Evolutionary conservation across 2,797 vertebrate species (phyloP).

Genomic region (Ambastaia sidthimunki): DNA sequence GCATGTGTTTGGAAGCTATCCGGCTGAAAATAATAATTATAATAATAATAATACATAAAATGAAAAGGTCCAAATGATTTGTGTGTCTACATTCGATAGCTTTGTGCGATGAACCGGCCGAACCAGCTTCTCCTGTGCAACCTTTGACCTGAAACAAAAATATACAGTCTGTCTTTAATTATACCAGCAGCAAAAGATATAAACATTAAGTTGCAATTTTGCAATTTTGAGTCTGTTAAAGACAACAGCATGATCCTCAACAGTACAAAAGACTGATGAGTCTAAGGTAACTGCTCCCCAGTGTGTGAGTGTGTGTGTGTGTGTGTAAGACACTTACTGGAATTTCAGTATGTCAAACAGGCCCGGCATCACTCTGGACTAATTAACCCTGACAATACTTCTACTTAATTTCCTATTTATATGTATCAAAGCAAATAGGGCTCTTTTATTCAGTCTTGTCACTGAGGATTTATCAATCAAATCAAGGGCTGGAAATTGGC

Average conservation of each 20-base stretch:
- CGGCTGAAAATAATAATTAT: not conserved
- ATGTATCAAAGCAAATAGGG: slow-evolving; percentile 83
- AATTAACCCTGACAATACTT: slow-evolving; percentile 92
- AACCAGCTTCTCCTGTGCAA: too few relatives aligned
- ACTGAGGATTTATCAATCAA: slow-evolving; percentile 90
- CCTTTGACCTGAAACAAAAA: too few relatives aligned
- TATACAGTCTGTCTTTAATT: too few relatives aligned
- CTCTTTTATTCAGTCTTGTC: slow-evolving; percentile 85
- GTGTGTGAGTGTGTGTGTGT: slow-evolving; percentile 39
- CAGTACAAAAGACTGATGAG: slow-evolving; percentile 24
- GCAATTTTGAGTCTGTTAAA: too few relatives aligned
- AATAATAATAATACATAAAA: not conserved
- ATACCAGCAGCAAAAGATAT: too few relatives aligned
- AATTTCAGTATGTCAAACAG: slow-evolving; percentile 86
- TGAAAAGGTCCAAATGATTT: not conserved
- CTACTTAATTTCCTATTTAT: slow-evolving; percentile 91
- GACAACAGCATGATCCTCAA: not conserved
- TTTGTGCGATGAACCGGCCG: not conserved
- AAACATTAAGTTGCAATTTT: too few relatives aligned
- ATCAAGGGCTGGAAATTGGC: slow-evolving; percentile 82
- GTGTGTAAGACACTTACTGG: slow-evolving; percentile 69
- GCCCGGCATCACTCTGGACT: slow-evolving; percentile 84
- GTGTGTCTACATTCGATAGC: not conserved
- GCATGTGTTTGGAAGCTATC: not conserved
- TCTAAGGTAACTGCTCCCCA: slow-evolving; percentile 17